Evolutionary conservation across 1,140 invertebrate species (phyloP), one percentile per base, ranked within the genome.

Genomic region (Bombus superbus): DNA sequence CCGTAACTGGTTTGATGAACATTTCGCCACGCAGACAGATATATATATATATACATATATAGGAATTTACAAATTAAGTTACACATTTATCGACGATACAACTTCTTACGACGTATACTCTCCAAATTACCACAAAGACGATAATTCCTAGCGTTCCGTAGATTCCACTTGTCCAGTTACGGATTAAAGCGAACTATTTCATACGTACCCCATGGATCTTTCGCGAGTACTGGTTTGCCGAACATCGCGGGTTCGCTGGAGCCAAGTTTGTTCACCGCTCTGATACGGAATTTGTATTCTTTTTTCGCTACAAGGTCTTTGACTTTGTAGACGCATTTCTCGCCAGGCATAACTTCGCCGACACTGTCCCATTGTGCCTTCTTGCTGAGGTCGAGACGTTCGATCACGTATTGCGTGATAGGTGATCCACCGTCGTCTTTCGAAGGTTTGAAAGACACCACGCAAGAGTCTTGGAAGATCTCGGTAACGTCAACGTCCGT

Each of bases 231-330:
- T 47, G 98, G 97, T 93, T 98, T 98, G 85, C 96, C 97, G 91
- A 98, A 98, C 15, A 97, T 95, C 40, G 98, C 97, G 74, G 98
- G 98, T 94, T 99, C 98, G 94, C 98, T 98, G 13, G 97, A 96
- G 73, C 98, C 98, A 83, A 98, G 96, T 92, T 98, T 98, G 94
- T 99, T 99, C 25, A 99, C 97, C 74, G 99, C 99, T 83, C 97
- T 96, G 84, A 99, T 98, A 86, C 99, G 96, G 96, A 99, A 99
- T 96, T 99, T 99, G 95, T 98, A 99, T 92, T 97, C 98, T 94
- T 97, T 99, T 95, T 97, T 98, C 35, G 97, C 97, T 62, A 97
- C 96, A 4, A 99, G 96, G 92, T 98, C 98, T 91, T 98, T 97
- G 13, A 98, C 98, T 93, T 99, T 98, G 93, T 97, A 98, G n/a